phyloP scores from a whole-genome alignment of 1,140 invertebrate genomes.

The Megalonaias nervosa region DNA sequence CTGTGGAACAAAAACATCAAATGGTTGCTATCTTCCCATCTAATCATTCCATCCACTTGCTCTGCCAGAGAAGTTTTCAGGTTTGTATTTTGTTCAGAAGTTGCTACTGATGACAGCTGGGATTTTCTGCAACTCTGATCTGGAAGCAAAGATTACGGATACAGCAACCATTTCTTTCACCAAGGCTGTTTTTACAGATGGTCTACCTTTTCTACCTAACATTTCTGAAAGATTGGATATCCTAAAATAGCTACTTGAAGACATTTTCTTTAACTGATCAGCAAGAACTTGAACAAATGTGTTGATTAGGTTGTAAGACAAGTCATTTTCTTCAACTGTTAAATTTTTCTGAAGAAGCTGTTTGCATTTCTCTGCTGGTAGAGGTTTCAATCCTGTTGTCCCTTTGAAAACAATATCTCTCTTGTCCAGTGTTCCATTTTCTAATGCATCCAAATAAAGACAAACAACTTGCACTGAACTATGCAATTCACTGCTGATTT shows the following conservation, averaged over 20 bases:
- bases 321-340: constrained; percentile 1
- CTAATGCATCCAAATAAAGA: constrained; percentile 32
- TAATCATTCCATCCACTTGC: constrained; percentile 43
- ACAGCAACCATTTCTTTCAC: constrained; percentile 38
- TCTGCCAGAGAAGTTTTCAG: constrained; percentile 2
- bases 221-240: constrained; percentile 22
- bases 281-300: constrained; percentile 43
- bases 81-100: neutral
- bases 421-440: constrained; percentile 26
- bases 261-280: constrained; percentile 52
- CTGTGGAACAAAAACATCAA: constrained; percentile 46
- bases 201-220: constrained; percentile 15
- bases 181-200: constrained; percentile 32
- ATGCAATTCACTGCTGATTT: constrained; percentile 35
- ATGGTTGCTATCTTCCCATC: constrained; percentile 55
- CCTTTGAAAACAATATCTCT: constrained; percentile 34
- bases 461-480: constrained; percentile 52
- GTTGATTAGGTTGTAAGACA: constrained; percentile 36
- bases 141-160: constrained; percentile 41
- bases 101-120: constrained; percentile 16
- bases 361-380: constrained; percentile 23
- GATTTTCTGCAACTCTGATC: constrained; percentile 39
- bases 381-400: constrained; percentile 4
- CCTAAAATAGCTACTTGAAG: constrained; percentile 47
- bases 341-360: constrained; percentile 33